Base-by-base conservation (phyloP, 2,797 vertebrate species). In the Chelmon rostratus region DNA sequence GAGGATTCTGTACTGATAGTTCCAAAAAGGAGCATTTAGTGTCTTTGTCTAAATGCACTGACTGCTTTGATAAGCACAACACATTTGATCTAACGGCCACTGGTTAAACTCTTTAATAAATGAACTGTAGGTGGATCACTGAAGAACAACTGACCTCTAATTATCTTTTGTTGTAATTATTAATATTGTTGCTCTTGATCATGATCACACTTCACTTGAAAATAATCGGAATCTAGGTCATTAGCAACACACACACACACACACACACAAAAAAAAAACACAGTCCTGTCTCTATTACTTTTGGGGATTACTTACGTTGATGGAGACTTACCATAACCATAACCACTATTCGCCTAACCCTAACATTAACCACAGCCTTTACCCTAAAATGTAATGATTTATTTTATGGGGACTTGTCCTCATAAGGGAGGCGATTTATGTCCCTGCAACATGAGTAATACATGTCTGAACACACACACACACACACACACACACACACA, bases 161-260 rank as follows among this genome's bases (percentile, higher is more conserved):
- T 23, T 61, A 31, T 67, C 8, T 46, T 68, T 47, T 56, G 57
- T 35, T 57, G 25, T 33, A 5, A 18, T 61, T 47, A 25, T 46
- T 69, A 10, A 70, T 33, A 12, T 31, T 25, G 21, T 5, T 37
- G 46, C 12, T 52, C 28, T 8, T 66, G 37, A 25, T 79, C 46
- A 66, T 63, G 16, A 68, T 71, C 35, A 33, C 21, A n/a, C 50
- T 56, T 33, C 18, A 49, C 18, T 40, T 68, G 28, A 49, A 68
- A 71, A 76, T 64, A 4, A 76, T 53, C 31, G 25, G 28, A 73
- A 77, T 56, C 35, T 76, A 61, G 73, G 69, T 68, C 68, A 75
- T 46, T 35, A 33, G 47, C 52, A 62, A 75, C 73, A 82, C 38
- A 47, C 6, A 13, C 31, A 37, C 42, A 52, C 42, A 42, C 64